These are phyloP conservation scores for Synchiropus splendidus DNA, from an alignment of 2,113 vertebrate species.

Conservation along the genomic window DNA sequence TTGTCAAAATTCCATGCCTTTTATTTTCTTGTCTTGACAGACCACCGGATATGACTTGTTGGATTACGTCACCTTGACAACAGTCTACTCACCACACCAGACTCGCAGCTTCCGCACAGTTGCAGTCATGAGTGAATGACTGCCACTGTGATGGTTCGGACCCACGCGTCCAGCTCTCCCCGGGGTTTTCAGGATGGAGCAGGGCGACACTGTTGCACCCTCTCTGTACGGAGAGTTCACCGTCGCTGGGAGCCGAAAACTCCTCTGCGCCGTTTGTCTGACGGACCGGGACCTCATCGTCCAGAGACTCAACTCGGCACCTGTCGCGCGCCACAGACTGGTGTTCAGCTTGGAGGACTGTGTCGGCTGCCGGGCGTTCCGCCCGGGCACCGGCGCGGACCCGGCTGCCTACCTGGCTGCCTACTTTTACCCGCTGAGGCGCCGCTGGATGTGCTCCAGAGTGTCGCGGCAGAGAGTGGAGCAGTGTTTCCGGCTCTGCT, in stretches of 20 bases:
- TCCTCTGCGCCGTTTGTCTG: constrained; percentile 47
- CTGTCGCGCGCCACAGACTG: constrained; percentile 39
- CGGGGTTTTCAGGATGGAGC: constrained; percentile 30
- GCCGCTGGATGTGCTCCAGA: constrained; percentile 52
- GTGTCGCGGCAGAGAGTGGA: constrained; percentile 51
- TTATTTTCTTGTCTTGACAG: constrained; percentile 31
- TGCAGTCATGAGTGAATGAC: constrained; percentile 20
- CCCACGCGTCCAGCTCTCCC: constrained; percentile 24
- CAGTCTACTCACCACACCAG: constrained; percentile 14
- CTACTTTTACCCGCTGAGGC: constrained; percentile 58
- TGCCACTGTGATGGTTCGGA: constrained; percentile 12
- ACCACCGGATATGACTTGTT: constrained; percentile 1
- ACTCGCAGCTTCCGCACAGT: constrained; percentile 10
- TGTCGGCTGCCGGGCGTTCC: constrained; percentile 54
- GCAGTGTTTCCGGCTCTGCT: constrained; percentile 59
- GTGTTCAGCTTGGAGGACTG: constrained; percentile 58
- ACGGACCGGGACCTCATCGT: constrained; percentile 54
- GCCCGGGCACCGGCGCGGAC: constrained; percentile 33
- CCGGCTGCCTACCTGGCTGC: constrained; percentile 47
- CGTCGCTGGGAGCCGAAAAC: constrained; percentile 26
- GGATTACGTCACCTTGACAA: neutral
- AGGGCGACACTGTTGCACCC: constrained; percentile 13
- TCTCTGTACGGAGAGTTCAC: constrained; percentile 59
- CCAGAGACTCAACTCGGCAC: constrained; percentile 43
- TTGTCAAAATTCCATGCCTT: no score